Base-by-base conservation (phyloP, 2,113 vertebrate species). In the Rhadina sibilatrix region DNA sequence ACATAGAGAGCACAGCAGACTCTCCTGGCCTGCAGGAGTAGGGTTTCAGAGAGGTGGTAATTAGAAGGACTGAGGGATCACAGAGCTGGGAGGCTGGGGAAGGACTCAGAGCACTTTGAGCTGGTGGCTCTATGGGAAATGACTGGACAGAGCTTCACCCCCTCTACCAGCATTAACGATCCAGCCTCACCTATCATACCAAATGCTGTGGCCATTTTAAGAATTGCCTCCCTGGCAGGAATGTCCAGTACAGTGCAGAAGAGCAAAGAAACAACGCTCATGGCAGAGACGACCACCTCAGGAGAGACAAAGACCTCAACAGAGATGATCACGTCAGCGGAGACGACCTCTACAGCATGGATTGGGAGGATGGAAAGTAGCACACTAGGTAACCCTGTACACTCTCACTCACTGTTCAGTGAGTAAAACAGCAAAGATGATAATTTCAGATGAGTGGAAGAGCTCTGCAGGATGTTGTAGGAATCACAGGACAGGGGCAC, bases 381-480 rank as follows among this genome's bases (percentile, higher is more conserved):
- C 22, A n/a, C n/a, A n/a, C n/a, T n/a, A n/a, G n/a, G n/a, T n/a
- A n/a, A n/a, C n/a, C n/a, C n/a, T n/a, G n/a, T n/a, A n/a, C n/a
- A n/a, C n/a, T n/a, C n/a, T n/a, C n/a, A n/a, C n/a, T n/a, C n/a
- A n/a, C 40, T 46, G 19, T 46, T n/a, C n/a, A n/a, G n/a, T n/a
- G n/a, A n/a, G 10, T 46, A 10, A 22, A 46, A 21, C 46, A 47
- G 46, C 46, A 47, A 47, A 22, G 5, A 13, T 56, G 53, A 12
- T n/a, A 12, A 56, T 56, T 56, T 56, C 54, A 56, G 54, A 56
- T 56, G 20, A 56, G 31, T 22, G 6, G n/a, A 56, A 33, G 53
- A 56, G 31, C 12, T 50, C 16, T 2, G 0, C 10, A 17, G 28
- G 28, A 17, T 21, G 2, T 0, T 22, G 5, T 20, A 49, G 22